Base-by-base conservation (phyloP, 2,113 vertebrate species). In the Dasyurus viverrinus region DNA sequence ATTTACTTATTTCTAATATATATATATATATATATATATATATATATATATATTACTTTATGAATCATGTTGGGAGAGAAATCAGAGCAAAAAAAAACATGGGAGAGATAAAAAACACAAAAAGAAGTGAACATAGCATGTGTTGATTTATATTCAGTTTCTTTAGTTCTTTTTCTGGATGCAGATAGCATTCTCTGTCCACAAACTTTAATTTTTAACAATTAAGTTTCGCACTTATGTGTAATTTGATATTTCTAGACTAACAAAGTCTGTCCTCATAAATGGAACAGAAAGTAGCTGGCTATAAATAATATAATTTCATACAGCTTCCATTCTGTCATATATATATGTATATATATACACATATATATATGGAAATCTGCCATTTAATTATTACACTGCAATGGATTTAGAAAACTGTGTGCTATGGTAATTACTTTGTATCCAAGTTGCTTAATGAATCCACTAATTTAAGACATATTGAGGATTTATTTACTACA, bases 371-470 rank as follows among this genome's bases (percentile, higher is more conserved):
- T 89, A 92, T 84, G 47, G 48, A 93, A 93, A 93, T 94, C 92
- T 92, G 54, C 54, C 84, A 92, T 91, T 47, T 57, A 94, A 89
- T 95, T 95, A 60, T 96, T 42, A 91, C 3, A 36, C 25, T 25
- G 53, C 92, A 97, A 94, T 2, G 11, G 55, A 91, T 91, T 95
- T 91, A 96, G 94, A 60, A 46, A 92, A 97, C 91, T 95, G 46
- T 96, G 52, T 55, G 54, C 53, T 96, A 91, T 92, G 95, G 93
- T 47, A 57, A 52, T 97, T 97, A 96, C 1, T 14, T 91, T 98
- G 42, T 97, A 91, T 97, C 93, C 60, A n/a, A 96, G 36, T 90
- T 96, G 46, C 50, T 96, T 92, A 94, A 60, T 96, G 96, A 95
- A 96, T n/a, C 55, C 96, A 90, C 25, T 93, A 50, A 23, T 92